Evolutionary conservation across 2,797 vertebrate genomes (phyloP).

Genomic region (Cirrhinus mrigala): DNA sequence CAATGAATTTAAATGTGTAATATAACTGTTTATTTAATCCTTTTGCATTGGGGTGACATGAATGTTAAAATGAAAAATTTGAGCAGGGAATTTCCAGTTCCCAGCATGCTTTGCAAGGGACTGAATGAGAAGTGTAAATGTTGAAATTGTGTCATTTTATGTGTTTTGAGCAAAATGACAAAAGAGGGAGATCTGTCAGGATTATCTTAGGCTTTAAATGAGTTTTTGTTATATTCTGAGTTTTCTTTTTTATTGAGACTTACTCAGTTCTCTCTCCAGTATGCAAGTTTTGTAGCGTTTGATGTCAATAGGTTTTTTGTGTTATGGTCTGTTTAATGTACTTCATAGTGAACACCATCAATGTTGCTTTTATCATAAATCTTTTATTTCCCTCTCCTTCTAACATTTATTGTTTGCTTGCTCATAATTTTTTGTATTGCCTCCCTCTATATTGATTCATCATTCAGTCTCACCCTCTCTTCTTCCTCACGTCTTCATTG

Average conservation of each 20-base stretch:
- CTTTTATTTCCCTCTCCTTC: background rate
- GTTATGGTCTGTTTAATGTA: background rate
- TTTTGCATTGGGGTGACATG: background rate
- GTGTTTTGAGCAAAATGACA: background rate
- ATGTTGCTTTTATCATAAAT: conserved; percentile 3
- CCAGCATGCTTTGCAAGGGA: background rate
- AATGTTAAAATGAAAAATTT: background rate
- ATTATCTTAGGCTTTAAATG: background rate
- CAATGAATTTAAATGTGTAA: background rate
- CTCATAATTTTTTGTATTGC: background rate
- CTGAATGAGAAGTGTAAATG: background rate
- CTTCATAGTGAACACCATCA: conserved; percentile 4
- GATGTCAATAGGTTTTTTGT: background rate
- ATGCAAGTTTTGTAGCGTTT: background rate
- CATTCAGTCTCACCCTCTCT: conserved; percentile 20
- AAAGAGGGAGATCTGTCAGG: background rate
- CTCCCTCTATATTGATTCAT: conserved; percentile 20
- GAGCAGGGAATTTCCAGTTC: background rate
- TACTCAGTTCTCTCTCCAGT: background rate
- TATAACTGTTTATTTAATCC: background rate
- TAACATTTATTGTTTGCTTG: background rate
- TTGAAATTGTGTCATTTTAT: background rate
- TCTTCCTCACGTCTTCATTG: conserved; percentile 51
- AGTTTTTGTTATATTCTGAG: background rate
- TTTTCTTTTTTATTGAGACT: background rate